These are phyloP conservation scores for Ginglymostoma cirratum DNA, from an alignment of 2,113 vertebrate genomes.

Conservation along the genomic window DNA sequence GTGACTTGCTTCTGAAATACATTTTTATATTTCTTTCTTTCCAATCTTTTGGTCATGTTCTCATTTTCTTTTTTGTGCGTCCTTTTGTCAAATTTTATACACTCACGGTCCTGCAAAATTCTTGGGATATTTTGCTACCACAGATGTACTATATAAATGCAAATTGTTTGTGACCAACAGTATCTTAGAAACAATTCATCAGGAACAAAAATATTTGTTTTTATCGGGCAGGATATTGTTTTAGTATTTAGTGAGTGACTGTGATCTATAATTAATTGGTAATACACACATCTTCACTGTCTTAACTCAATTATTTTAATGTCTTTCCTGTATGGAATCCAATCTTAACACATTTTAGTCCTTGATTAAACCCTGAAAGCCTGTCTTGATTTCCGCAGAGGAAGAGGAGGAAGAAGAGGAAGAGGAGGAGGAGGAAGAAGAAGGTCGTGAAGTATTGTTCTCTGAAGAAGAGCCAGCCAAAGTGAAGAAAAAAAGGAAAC, in stretches of 20 bases:
- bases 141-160: background rate
- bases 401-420: slow-evolving; percentile 85
- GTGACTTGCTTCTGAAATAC: background rate
- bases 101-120: background rate
- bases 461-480: slow-evolving; percentile 59
- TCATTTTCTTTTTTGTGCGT: background rate
- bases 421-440: slow-evolving; percentile 51
- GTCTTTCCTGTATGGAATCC: background rate
- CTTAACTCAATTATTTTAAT: background rate
- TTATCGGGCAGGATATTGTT: background rate
- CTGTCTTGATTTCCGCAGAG: slow-evolving; percentile 50
- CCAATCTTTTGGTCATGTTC: background rate
- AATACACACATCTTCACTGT: background rate
- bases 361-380: slow-evolving; percentile 19
- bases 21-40: background rate
- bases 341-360: background rate
- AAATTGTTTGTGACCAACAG: background rate
- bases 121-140: background rate
- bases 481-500: slow-evolving; percentile 68
- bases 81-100: background rate
- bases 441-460: slow-evolving; percentile 70
- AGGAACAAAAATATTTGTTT: background rate
- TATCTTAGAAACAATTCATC: background rate
- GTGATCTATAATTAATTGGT: background rate
- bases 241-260: background rate